Base-by-base conservation (phyloP, 2,797 vertebrate genomes). In the Mus caroli region DNA sequence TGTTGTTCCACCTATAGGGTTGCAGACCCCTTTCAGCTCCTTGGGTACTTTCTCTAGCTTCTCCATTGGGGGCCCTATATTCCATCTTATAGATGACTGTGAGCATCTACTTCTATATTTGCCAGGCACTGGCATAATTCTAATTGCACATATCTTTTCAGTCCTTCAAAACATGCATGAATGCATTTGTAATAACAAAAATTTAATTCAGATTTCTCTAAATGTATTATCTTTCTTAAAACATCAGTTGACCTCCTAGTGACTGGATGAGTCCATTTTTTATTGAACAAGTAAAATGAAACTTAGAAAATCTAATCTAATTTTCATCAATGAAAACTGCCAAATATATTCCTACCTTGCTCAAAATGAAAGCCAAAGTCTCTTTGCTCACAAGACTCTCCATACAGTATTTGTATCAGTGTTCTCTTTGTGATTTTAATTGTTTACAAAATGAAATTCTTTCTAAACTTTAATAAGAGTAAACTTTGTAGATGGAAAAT, bases 391-490 rank as follows among this genome's bases (percentile, higher is more conserved):
- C 3, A 75, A 43, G 26, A 92, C 8, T 2, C 20, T 82, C 76
- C 22, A 40, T 17, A 88, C 37, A 7, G 62, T 88, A 22, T 10
- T 80, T 91, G 7, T 2, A 34, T 92, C 31, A 17, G 7, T 54
- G 52, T 77, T 22, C 20, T 2, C 15, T 24, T 88, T 88, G 20
- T 58, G 13, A 67, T 34, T 34, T 34, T 34, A 67, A 34, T 67
- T 67, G 19, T 92, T 11, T 52, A 83, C 14, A 37, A 40, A 83
- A 43, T 76, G 56, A 79, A 93, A 91, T 89, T 91, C 82, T 86
- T 92, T 64, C 15, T 8, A 50, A 83, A 88, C 37, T 5, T 58
- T 60, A 75, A 56, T 28, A 64, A 3, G 88, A 96, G 3, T 54
- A 84, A 50, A 50, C 26, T 52, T 40, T 79, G 22, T 37, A 77